Percentiles rank a stretch among this genome's conserved stretches.
phyloP scores from a whole-genome alignment of 2,113 vertebrate species.

The Poecile atricapillus region DNA sequence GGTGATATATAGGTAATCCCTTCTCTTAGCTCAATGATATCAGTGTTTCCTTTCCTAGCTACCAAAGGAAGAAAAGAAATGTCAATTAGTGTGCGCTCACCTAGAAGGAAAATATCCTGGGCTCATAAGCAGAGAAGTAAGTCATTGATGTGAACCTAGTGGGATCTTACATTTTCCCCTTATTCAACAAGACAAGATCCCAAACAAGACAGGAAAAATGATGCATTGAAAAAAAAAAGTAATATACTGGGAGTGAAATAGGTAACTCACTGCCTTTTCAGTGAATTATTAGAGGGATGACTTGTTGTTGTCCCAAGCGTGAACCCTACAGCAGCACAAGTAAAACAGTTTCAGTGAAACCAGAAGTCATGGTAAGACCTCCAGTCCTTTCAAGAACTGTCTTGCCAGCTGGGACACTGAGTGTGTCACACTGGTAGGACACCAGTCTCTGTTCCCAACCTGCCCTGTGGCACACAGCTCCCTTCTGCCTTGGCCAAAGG shows the following conservation, averaged over 20 bases:
- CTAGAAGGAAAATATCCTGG: not conserved
- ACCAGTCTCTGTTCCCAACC: not conserved
- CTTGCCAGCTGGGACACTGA: not conserved
- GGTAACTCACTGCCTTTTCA: not conserved
- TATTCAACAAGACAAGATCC: not conserved
- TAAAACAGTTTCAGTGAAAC: not conserved
- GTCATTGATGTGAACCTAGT: not conserved
- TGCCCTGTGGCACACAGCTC: not conserved
- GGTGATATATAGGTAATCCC: not conserved
- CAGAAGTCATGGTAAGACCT: not conserved
- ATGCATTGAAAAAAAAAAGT: not conserved
- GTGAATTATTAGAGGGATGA: not conserved
- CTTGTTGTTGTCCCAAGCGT: not conserved
- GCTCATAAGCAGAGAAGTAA: not conserved
- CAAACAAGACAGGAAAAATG: not conserved
- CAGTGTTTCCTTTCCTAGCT: not conserved
- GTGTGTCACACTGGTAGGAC: not conserved
- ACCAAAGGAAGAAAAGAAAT: not conserved
- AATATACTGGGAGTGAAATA: not conserved
- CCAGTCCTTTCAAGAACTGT: not conserved
- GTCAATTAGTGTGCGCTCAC: not conserved
- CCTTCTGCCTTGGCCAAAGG: not conserved
- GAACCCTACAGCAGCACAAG: not conserved
- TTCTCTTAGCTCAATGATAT: not conserved
- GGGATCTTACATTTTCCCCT: not conserved